phyloP scores from a whole-genome alignment of 2,888 invertebrate genomes.

The Rhorus exstirpatorius region DNA sequence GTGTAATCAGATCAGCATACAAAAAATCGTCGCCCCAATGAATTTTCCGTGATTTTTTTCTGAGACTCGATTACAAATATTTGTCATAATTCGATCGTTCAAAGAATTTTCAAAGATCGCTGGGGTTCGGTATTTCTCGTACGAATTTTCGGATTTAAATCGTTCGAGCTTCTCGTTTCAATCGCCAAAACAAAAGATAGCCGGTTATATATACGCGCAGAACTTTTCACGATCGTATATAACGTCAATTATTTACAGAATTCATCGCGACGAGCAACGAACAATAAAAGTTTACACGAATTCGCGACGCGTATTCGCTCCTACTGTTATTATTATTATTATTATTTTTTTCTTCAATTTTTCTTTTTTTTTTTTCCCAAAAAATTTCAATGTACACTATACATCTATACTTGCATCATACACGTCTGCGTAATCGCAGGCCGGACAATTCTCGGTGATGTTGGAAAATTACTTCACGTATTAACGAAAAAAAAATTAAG shows the following conservation, averaged over 20 bases:
- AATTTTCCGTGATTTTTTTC: too few species aligned
- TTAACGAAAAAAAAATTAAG: background rate
- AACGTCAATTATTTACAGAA: conserved; percentile 62
- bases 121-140: too few species aligned
- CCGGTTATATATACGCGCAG: conserved; percentile 56
- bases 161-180: conserved; percentile 12
- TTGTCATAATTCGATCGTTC: too few species aligned
- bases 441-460: conserved; percentile 23
- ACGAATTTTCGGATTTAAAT: too few species aligned
- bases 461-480: background rate
- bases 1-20: too few species aligned
- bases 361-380: background rate
- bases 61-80: too few species aligned
- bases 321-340: background rate
- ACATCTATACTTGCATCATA: conserved; percentile 66
- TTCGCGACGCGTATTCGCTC: background rate
- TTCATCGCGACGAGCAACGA: conserved; percentile 37
- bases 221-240: conserved; percentile 49
- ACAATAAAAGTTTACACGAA: conserved; percentile 31
- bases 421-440: conserved; percentile 33
- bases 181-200: conserved; percentile 41
- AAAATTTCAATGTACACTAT: conserved; percentile 65
- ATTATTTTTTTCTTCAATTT: too few species aligned
- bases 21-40: too few species aligned
- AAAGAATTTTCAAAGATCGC: too few species aligned